Conservation (phyloP, 2,888 invertebrate species). For the Baccha elongata region DNA sequence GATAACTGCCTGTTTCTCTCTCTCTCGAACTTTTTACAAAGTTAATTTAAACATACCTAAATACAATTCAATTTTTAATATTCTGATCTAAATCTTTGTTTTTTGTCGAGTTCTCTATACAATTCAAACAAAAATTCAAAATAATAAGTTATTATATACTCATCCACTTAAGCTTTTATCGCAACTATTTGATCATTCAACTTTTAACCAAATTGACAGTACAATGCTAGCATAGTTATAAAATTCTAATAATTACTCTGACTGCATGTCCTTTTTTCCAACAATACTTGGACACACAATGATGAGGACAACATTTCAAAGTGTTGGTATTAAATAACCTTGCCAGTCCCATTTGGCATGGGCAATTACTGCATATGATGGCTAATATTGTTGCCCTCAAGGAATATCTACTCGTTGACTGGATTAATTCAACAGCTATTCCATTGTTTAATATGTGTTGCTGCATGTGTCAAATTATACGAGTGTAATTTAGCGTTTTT, state of each 20-base stretch:
- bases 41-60: too few relatives aligned
- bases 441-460: slow-evolving; percentile 4
- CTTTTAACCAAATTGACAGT: slow-evolving; percentile 46
- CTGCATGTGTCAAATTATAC: slow-evolving; percentile 59
- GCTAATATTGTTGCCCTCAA: background rate
- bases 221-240: slow-evolving; percentile 50
- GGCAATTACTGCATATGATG: background rate
- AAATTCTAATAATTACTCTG: slow-evolving; percentile 44
- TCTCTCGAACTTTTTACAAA: too few relatives aligned
- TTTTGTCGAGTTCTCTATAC: too few relatives aligned
- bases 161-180: too few relatives aligned
- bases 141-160: too few relatives aligned
- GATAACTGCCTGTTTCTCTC: too few relatives aligned
- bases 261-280: background rate
- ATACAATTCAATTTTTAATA: too few relatives aligned
- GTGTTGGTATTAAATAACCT: slow-evolving; percentile 27
- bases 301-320: slow-evolving; percentile 20
- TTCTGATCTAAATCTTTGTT: too few relatives aligned
- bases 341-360: slow-evolving; percentile 15
- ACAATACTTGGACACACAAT: background rate
- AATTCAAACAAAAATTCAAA: too few relatives aligned
- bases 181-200: background rate
- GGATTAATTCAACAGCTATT: slow-evolving; percentile 47
- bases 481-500: slow-evolving; percentile 51
- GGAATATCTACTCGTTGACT: slow-evolving; percentile 5